These are phyloP conservation scores for Cassiopea xamachana DNA, from an alignment of 30 jellyfish, hydroid and myxozoan species.

Conservation along the genomic window DNA sequence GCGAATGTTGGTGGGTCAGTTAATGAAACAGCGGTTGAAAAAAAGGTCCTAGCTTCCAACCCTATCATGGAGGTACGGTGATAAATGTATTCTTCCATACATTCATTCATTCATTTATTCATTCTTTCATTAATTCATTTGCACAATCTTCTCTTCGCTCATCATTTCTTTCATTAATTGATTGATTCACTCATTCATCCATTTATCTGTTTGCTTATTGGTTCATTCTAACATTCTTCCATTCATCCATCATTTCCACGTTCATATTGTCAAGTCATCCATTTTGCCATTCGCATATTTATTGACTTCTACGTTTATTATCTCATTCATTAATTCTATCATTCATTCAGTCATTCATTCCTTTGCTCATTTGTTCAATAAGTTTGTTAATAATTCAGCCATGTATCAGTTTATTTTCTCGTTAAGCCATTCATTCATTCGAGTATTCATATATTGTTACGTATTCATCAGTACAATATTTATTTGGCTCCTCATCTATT, in stretches of 20 bases:
- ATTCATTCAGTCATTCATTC: not conserved
- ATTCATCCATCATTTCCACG: not conserved
- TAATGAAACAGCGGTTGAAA: slow-evolving; percentile 87
- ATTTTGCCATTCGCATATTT: too few relatives aligned
- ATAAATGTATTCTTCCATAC: not conserved
- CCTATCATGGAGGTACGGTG: slow-evolving; percentile 96
- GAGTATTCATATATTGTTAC: too few relatives aligned
- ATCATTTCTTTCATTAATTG: not conserved
- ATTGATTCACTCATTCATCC: not conserved
- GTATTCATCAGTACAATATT: too few relatives aligned
- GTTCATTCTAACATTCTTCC: not conserved
- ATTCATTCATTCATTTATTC: not conserved
- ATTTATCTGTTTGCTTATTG: not conserved
- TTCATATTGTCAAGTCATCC: too few relatives aligned
- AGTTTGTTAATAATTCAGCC: not conserved
- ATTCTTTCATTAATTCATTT: not conserved
- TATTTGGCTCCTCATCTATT: too few relatives aligned
- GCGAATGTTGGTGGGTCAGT: slow-evolving; percentile 97
- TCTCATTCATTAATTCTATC: too few relatives aligned
- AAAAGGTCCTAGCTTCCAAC: slow-evolving; percentile 95
- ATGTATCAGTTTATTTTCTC: too few relatives aligned
- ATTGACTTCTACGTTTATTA: too few relatives aligned
- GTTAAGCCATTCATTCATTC: not conserved
- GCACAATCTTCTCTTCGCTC: not conserved
- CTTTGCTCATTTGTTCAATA: not conserved